Conservation (phyloP, 1,140 invertebrate genomes). For the Rhynchophorus ferrugineus region DNA sequence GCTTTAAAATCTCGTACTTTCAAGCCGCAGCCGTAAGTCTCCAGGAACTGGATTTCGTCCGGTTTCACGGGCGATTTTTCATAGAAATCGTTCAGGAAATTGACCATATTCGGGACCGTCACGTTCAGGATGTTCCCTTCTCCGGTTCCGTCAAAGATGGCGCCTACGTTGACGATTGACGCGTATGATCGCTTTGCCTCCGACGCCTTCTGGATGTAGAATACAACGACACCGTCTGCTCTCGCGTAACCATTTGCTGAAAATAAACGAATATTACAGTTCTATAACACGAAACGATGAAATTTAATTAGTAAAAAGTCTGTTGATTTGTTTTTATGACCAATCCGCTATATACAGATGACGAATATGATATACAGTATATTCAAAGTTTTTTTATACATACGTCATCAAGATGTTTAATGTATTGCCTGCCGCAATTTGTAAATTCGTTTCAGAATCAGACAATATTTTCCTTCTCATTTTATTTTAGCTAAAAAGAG, state of each 20-base stretch:
- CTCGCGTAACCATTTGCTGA: slow-evolving; percentile 68
- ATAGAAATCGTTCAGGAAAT: slow-evolving; percentile 53
- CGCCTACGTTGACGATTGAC: slow-evolving; percentile 51
- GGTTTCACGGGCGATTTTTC: slow-evolving; percentile 55
- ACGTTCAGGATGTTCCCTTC: slow-evolving; percentile 46
- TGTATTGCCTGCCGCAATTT: no score
- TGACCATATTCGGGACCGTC: slow-evolving; percentile 45
- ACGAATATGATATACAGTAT: no score
- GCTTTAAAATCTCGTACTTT: slow-evolving; percentile 29
- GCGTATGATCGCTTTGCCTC: slow-evolving; percentile 71
- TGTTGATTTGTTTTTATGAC: no score
- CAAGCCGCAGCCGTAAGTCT: slow-evolving; percentile 58
- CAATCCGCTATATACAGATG: no score
- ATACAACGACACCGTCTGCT: slow-evolving; percentile 68
- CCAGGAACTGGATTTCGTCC: slow-evolving; percentile 57
- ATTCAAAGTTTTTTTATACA: no score
- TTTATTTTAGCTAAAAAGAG: no score
- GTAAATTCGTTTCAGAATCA: no score
- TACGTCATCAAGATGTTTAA: no score
- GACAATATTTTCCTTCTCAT: no score
- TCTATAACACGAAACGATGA: no score
- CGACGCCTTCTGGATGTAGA: slow-evolving; percentile 75
- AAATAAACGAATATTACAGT: slow-evolving; percentile 26
- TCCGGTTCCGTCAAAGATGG: slow-evolving; percentile 58
- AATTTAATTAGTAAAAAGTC: no score